These are phyloP conservation scores for Plestiodon gilberti DNA, from an alignment of 2,113 vertebrate genomes.

Conservation along the genomic window DNA sequence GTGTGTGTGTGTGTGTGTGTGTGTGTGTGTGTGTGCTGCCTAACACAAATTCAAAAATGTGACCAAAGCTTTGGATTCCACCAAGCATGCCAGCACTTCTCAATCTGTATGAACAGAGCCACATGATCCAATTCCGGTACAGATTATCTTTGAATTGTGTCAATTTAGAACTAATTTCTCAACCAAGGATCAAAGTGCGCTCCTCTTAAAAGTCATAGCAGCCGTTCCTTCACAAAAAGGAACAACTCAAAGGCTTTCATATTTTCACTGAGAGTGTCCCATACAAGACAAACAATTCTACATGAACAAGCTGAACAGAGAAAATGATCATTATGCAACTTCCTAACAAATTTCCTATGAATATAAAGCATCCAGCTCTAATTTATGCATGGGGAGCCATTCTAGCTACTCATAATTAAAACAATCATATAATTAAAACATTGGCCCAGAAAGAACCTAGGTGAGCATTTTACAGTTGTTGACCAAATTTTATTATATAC, in stretches of 20 bases:
- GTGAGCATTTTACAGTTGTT: slow-evolving; percentile 15
- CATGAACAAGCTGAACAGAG: background rate
- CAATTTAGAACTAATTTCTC: background rate
- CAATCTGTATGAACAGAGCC: background rate
- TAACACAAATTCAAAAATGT: background rate
- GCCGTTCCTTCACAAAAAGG: background rate
- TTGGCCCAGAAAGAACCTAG: slow-evolving; percentile 29
- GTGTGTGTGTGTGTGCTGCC: background rate
- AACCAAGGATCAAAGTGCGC: background rate
- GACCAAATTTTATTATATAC: no score
- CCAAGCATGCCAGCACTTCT: background rate
- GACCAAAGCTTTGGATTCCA: background rate
- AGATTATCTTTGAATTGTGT: background rate
- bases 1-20: no score
- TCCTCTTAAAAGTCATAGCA: background rate
- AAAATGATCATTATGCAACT: background rate
- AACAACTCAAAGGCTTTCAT: background rate
- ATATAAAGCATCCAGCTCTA: background rate
- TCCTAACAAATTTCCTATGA: background rate
- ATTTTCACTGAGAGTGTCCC: background rate
- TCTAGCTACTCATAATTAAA: slow-evolving; percentile 42
- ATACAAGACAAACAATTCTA: background rate
- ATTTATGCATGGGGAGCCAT: slow-evolving; percentile 1
- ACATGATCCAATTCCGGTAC: background rate
- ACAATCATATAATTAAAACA: background rate